Percentiles rank a stretch among this genome's conserved stretches.
Conservation (phyloP, 37 sponge, comb jelly and placozoan species). For the Aplysina aerophoba region DNA sequence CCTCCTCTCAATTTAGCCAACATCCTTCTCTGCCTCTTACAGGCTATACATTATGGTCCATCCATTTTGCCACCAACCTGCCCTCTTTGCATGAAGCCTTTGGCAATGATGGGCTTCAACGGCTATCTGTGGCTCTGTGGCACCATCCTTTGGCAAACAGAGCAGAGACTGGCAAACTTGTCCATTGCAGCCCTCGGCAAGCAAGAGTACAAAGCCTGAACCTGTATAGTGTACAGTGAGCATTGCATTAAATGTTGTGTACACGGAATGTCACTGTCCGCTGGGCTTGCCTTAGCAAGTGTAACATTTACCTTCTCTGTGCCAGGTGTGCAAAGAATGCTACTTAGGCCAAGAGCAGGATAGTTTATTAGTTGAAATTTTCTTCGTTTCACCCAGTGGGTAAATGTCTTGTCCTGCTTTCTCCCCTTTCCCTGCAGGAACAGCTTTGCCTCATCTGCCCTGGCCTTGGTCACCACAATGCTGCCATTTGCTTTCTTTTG, state of each 20-base stretch:
- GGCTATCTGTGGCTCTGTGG: not conserved
- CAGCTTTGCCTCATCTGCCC: not conserved
- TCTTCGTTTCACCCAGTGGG: not conserved
- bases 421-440: no score
- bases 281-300: not conserved
- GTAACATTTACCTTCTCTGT: not conserved
- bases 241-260: not conserved
- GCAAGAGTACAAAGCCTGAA: slow-evolving; percentile 11
- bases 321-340: not conserved
- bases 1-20: no score
- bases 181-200: not conserved
- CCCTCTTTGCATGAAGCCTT: slow-evolving; percentile 8
- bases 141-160: no score
- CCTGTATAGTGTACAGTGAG: no score
- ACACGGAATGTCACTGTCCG: not conserved
- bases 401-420: not conserved
- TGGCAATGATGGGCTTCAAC: not conserved
- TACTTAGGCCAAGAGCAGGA: not conserved
- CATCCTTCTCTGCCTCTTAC: no score
- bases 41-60: no score
- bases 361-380: not conserved
- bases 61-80: not conserved
- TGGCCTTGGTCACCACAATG: not conserved
- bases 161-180: not conserved
- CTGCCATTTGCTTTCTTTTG: not conserved